phyloP scores from a whole-genome alignment of 2,113 vertebrate genomes.

The Sylvilagus bachmani region DNA sequence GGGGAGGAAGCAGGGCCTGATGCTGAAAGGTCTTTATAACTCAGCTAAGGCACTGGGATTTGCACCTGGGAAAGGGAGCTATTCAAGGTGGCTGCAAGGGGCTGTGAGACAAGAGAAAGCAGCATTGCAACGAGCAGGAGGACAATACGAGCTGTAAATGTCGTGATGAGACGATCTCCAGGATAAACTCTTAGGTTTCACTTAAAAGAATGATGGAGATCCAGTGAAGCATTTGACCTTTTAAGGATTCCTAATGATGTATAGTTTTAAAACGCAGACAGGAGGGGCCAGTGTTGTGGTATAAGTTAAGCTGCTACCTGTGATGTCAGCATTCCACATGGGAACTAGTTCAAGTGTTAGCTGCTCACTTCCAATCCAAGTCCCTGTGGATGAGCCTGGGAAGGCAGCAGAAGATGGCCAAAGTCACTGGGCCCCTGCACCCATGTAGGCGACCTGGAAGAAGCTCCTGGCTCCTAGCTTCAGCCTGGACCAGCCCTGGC shows the following conservation, averaged over 20 bases:
- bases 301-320: too few species aligned
- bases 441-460: too few species aligned
- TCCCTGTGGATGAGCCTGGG: too few species aligned
- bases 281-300: not conserved
- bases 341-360: too few species aligned
- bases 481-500: too few species aligned
- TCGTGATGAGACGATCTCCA: too few species aligned
- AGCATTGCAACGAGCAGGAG: not conserved
- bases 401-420: too few species aligned
- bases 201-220: not conserved
- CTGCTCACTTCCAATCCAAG: too few species aligned
- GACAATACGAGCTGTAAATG: not conserved
- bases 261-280: not conserved
- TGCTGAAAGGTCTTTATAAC: not conserved
- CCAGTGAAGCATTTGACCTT: not conserved
- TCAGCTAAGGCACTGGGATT: not conserved
- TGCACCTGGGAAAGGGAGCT: not conserved
- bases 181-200: not conserved
- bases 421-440: too few species aligned
- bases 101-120: not conserved
- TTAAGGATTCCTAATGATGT: not conserved
- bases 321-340: too few species aligned
- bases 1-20: not conserved
- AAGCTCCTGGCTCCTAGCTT: too few species aligned
- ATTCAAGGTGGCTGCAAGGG: not conserved